Evolutionary conservation across 2,113 vertebrate species (phyloP), one percentile per base, ranked within the genome.

Genomic region (Agapornis roseicollis): DNA sequence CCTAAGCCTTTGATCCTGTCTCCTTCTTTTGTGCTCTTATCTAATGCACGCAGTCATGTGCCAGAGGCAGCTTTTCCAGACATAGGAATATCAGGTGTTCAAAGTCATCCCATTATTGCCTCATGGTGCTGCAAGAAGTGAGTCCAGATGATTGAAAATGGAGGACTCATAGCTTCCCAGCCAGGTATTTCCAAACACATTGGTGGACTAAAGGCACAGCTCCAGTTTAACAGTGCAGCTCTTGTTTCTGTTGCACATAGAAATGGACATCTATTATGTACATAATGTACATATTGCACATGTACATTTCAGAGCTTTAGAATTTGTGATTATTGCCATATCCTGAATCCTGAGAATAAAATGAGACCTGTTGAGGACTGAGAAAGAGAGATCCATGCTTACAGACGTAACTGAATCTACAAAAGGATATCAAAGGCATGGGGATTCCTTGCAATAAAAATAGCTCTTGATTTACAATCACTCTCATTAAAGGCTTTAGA

Each of bases 41-140:
- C 64, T 27, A 10, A 17, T 15, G 18, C 41, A 9, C 49, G 15
- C 13, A 23, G 58, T 3, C 1, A 0, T 68, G 42, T 78, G 28
- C 69, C 68, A 28, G 44, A 28, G 56, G 4, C 29, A 71, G 47
- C 35, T 64, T 14, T 49, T 70, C 64, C 52, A 66, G 23, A 13
- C 17, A 44, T 12, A 73, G 60, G 44, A 50, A 19, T 3, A n/a
- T 66, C 37, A 50, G 31, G 39, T n/a, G 35, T 23, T 85, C 66
- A 50, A 31, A 69, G 55, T 4, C 47, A 52, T 65, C 65, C 77
- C 27, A 9, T 17, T 41, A 15, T n/a, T n/a, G n/a, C 37, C 60
- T 92, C 42, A 6, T 17, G 70, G n/a, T 12, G 29, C 46, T 61
- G 14, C 50, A 29, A 83, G 37, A 11, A 53, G 3, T 15, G 28